Percentiles rank a stretch among this genome's conserved stretches.
Evolutionary conservation across 2,888 invertebrate genomes (phyloP).

Genomic region (Imbricaverruca yamaguchii): DNA sequence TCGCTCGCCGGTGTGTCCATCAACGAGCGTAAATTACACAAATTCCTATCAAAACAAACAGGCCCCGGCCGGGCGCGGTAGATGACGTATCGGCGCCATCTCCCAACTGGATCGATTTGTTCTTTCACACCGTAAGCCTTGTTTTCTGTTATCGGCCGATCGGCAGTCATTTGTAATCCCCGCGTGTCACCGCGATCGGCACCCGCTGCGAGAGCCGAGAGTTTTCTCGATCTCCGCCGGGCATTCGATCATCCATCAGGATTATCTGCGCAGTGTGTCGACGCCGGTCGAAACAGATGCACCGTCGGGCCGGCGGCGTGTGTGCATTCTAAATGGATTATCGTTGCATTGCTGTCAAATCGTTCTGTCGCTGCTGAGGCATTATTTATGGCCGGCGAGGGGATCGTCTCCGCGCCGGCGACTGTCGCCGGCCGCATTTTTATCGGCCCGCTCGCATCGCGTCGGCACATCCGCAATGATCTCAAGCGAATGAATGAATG

Average conservation of each 20-base stretch:
- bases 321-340: not conserved
- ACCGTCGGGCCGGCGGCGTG: not conserved
- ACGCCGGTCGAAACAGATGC: not conserved
- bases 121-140: not conserved
- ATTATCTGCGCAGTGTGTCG: not conserved
- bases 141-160: constrained; percentile 20
- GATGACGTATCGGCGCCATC: not conserved
- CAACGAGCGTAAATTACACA: constrained; percentile 8
- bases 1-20: not conserved
- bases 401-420: not conserved
- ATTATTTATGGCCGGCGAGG: not conserved
- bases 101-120: not conserved
- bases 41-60: constrained; percentile 17
- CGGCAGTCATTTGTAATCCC: not conserved
- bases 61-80: not conserved
- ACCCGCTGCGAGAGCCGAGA: not conserved
- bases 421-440: not conserved
- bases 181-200: not conserved
- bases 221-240: not conserved
- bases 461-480: not conserved
- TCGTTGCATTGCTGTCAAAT: not conserved
- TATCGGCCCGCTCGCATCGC: not conserved
- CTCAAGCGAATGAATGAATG: not conserved
- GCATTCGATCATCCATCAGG: not conserved
- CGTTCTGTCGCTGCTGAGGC: not conserved